Percentiles rank a stretch among this genome's conserved stretches.
These are phyloP conservation scores for Diarsia brunnea DNA, from an alignment of 2,888 invertebrate genomes.

Conservation along the genomic window DNA sequence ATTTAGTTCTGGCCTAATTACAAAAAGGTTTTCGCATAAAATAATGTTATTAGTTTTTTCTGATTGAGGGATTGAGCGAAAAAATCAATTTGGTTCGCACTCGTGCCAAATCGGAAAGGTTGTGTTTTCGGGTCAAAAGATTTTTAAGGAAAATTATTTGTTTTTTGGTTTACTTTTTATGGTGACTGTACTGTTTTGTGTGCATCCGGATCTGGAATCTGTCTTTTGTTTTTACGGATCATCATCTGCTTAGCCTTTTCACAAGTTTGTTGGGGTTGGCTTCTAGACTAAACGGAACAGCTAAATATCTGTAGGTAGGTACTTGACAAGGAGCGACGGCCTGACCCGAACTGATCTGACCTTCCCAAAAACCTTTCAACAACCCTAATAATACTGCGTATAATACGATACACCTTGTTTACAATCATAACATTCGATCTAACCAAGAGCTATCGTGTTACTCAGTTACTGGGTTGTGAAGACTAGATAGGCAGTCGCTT, in stretches of 20 bases:
- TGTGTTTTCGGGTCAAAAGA: conserved; percentile 58
- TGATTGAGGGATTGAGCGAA: conserved; percentile 76
- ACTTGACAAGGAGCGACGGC: background rate
- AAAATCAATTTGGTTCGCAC: conserved; percentile 84
- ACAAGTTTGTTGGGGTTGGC: too few relatives aligned
- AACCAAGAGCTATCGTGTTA: too few relatives aligned
- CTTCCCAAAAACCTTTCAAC: too few relatives aligned
- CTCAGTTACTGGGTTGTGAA: too few relatives aligned
- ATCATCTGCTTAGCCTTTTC: too few relatives aligned
- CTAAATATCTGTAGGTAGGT: too few relatives aligned
- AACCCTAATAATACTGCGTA: too few relatives aligned
- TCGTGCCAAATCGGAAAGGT: conserved; percentile 79
- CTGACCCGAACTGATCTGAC: too few relatives aligned
- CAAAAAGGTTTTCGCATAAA: conserved; percentile 77
- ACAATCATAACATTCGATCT: too few relatives aligned
- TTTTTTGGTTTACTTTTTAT: conserved; percentile 28
- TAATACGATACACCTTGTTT: too few relatives aligned
- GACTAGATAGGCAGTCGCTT: too few relatives aligned
- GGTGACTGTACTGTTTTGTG: background rate
- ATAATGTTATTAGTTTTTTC: conserved; percentile 84
- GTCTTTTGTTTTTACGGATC: background rate
- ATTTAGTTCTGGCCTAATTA: conserved; percentile 80
- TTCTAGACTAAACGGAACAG: too few relatives aligned
- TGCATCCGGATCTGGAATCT: conserved; percentile 13
- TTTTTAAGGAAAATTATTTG: conserved; percentile 44